Conservation (phyloP, 2,888 invertebrate species). For the Tryphoninae sp. region DNA sequence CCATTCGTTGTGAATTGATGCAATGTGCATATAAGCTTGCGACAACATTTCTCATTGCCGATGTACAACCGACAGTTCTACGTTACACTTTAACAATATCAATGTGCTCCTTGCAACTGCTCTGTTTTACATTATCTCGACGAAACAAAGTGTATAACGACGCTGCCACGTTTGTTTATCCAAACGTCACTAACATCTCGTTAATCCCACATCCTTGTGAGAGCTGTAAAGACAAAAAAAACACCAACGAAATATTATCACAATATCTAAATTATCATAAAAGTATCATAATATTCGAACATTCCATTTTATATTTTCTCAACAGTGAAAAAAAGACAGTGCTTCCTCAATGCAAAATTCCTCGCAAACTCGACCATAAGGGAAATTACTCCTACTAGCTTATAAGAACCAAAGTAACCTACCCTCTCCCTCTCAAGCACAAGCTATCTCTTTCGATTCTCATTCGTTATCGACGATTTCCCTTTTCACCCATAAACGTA, state of each 20-base stretch:
- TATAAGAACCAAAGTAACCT: no score
- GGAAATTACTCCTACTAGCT: no score
- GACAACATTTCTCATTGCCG: neutral
- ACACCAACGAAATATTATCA: neutral
- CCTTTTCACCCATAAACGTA: no score
- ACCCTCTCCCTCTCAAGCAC: no score
- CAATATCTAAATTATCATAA: no score
- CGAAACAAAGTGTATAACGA: neutral
- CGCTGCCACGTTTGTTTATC: neutral
- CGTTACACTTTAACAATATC: neutral
- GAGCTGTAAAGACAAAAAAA: neutral
- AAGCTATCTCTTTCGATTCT: no score
- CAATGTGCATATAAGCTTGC: neutral
- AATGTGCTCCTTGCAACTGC: neutral
- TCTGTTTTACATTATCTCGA: neutral
- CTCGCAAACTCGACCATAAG: no score
- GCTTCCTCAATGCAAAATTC: no score
- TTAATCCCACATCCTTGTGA: neutral
- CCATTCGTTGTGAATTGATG: constrained; percentile 42
- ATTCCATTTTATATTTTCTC: no score
- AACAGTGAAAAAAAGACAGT: no score
- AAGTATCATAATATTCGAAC: no score
- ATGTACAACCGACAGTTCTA: neutral
- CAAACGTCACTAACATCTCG: neutral
- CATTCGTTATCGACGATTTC: no score